phyloP scores from a whole-genome alignment of 2,113 vertebrate species.

The Tupaia chinensis region DNA sequence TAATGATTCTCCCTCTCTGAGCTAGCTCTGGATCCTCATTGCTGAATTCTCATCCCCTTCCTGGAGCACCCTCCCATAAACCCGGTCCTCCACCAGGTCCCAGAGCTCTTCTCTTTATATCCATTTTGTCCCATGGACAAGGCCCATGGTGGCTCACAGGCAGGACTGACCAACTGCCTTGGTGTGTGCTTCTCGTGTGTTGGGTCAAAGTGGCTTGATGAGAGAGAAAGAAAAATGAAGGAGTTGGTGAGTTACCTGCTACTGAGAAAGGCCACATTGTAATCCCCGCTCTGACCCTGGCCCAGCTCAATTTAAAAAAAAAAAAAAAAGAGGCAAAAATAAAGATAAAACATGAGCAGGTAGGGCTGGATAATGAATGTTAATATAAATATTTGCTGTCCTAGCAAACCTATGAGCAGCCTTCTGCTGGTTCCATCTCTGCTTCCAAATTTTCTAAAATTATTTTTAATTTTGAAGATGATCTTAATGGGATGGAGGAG shows the following conservation, averaged over 20 bases:
- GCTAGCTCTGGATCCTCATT: neutral
- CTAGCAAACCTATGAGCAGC: neutral
- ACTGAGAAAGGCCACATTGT: neutral
- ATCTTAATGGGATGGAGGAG: neutral
- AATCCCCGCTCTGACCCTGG: neutral
- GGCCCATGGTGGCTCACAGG: neutral
- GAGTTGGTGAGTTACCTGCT: neutral
- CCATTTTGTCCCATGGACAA: neutral
- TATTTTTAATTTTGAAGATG: slow-evolving; percentile 41
- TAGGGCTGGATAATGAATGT: neutral
- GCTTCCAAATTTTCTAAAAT: neutral
- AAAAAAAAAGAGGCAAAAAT: neutral
- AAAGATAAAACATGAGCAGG: neutral
- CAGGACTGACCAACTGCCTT: neutral
- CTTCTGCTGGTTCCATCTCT: neutral
- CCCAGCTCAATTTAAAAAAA: neutral
- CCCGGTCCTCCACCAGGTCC: neutral
- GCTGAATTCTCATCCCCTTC: neutral
- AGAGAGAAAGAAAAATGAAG: neutral
- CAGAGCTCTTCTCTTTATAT: neutral
- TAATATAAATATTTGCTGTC: neutral
- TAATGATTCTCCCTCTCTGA: neutral
- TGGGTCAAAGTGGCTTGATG: neutral
- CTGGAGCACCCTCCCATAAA: neutral
- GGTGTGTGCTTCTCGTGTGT: neutral